Evolutionary conservation across 2,888 invertebrate species (phyloP), one percentile per base, ranked within the genome.

Genomic region (Anthophora plumipes): DNA sequence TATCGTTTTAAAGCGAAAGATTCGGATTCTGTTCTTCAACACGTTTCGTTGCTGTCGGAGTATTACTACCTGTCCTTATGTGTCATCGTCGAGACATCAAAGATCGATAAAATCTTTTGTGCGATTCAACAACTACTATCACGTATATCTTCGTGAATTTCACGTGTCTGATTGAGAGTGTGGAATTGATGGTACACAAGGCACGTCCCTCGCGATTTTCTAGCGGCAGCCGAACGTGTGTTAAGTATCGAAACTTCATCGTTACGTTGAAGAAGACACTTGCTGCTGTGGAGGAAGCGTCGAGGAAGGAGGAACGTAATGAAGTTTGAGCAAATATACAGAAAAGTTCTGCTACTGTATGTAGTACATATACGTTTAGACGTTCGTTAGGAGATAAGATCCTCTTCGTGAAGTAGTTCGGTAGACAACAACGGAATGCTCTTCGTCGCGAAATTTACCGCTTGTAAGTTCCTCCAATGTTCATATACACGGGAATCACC

Each of bases 361-460:
- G n/a, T n/a, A n/a, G n/a, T n/a, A 43, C 4, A 43, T 20, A 4
- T 31, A 31, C 31, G 59, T 43, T 60, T 52, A 12, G 39, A 41
- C 64, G 39, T 64, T 79, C 78, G 41, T 79, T 70, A 77, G 20
- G 31, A 46, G 55, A 67, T 31, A 71, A 66, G 20, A 41, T 61
- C 37, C n/a, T n/a, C n/a, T 9, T 7, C 22, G 22, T 57, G 31
- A 59, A 64, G 31, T 52, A 68, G 69, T 69, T 57, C 8, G 52
- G 22, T 22, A 48, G 20, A 48, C 3, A 60, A 48, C n/a, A 54
- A 37, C 22, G 37, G 22, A 48, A 31, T 39, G 66, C 43, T 61
- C 66, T 22, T 50, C 17, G 48, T 8, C 37, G 9, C 17, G n/a
- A 43, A 52, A 41, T 31, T 55, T 37, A n/a, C n/a, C 20, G 41